Percentiles rank a stretch among this genome's conserved stretches.
These are phyloP conservation scores for Bombus waltoni DNA, from an alignment of 1,140 invertebrate genomes.

Conservation along the genomic window DNA sequence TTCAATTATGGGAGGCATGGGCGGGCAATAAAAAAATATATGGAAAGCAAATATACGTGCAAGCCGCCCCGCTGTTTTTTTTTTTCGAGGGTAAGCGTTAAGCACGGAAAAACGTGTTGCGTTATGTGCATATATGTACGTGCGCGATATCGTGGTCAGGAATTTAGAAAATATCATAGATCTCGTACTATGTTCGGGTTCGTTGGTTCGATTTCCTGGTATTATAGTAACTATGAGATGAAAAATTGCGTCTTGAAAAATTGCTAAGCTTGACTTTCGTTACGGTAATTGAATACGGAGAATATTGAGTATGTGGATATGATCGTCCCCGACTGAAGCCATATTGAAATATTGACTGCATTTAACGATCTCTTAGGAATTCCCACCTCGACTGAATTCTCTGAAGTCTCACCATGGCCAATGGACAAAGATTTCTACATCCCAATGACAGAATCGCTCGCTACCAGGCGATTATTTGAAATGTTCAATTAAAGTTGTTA, in stretches of 20 bases:
- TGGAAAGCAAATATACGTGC: conserved; percentile 46
- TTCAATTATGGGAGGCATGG: conserved; percentile 58
- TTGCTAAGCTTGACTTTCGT: conserved; percentile 57
- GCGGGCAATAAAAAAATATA: conserved; percentile 38
- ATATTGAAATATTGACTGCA: neutral
- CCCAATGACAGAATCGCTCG: neutral
- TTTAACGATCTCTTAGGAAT: conserved; percentile 10
- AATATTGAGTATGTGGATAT: neutral
- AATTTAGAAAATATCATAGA: too few species aligned
- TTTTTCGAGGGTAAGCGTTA: conserved; percentile 29
- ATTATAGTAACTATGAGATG: conserved; percentile 37
- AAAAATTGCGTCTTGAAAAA: conserved; percentile 23
- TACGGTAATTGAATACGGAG: conserved; percentile 58
- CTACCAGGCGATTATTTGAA: neutral
- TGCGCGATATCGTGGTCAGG: too few species aligned
- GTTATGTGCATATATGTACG: neutral
- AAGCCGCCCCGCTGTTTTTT: neutral
- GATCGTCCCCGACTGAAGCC: conserved; percentile 31
- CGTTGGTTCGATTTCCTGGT: neutral
- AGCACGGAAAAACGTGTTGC: neutral
- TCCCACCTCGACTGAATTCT: neutral
- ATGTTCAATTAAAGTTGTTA: neutral
- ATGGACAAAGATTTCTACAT: neutral
- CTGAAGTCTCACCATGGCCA: neutral
- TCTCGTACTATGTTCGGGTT: too few species aligned